A percentile compares a stretch with the other conserved stretches of the same genome.
Conservation (phyloP, 2,113 vertebrate species). For the Osmerus mordax region DNA sequence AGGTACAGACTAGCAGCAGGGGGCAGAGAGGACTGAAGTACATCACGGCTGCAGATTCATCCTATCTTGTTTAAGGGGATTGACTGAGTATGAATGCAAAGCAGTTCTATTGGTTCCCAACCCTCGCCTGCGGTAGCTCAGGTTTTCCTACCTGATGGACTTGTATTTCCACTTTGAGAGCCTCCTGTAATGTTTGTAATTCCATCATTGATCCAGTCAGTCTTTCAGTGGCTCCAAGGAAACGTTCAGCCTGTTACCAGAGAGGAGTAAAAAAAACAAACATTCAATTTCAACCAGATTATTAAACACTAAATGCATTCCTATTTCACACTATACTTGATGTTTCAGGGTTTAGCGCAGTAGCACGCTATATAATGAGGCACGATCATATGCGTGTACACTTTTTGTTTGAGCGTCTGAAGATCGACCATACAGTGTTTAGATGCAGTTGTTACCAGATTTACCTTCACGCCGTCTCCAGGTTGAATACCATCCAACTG, state of each 20-base stretch:
- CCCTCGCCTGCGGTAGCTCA: no score
- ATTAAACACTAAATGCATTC: neutral
- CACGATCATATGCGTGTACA: no score
- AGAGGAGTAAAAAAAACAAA: neutral
- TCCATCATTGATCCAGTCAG: conserved; percentile 89
- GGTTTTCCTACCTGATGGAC: conserved; percentile 88
- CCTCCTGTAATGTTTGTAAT: conserved; percentile 98
- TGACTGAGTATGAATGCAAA: neutral
- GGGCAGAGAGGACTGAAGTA: no score
- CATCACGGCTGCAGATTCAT: no score
- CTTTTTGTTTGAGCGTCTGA: no score
- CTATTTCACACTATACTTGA: no score
- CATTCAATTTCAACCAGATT: neutral
- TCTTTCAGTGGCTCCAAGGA: conserved; percentile 64
- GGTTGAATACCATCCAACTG: conserved; percentile 74
- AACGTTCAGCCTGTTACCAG: conserved; percentile 66
- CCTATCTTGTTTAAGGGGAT: no score
- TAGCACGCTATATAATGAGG: no score
- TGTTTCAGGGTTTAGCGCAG: no score
- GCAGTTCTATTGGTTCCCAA: neutral
- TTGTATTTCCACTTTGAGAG: conserved; percentile 99
- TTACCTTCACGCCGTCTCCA: conserved; percentile 68
- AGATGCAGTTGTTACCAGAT: no score
- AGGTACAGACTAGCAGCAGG: neutral
- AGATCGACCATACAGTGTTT: no score